Conservation (phyloP, 2,888 invertebrate species). For the Sinotaia quadrata region DNA sequence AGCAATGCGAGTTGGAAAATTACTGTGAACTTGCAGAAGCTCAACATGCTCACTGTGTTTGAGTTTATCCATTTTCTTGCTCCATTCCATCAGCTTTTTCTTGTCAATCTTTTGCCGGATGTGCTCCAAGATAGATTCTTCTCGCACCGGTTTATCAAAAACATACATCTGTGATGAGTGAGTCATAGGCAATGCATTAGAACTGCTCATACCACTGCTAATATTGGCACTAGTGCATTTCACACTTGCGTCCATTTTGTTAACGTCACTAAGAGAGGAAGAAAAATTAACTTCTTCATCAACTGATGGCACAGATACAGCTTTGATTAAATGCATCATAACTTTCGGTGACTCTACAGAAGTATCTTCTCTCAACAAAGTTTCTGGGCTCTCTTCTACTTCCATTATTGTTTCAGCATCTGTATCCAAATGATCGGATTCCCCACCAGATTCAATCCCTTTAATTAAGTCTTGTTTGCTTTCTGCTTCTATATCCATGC, state of each 20-base stretch:
- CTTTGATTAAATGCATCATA: no score
- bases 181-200: not conserved
- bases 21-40: constrained; percentile 38
- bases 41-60: constrained; percentile 34
- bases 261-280: not conserved
- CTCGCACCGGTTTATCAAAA: constrained; percentile 21
- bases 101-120: constrained; percentile 42
- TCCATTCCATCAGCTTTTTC: constrained; percentile 40
- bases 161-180: not conserved
- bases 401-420: constrained; percentile 32
- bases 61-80: constrained; percentile 34
- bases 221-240: not conserved
- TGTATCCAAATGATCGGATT: constrained; percentile 70
- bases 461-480: constrained; percentile 37
- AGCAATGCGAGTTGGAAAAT: constrained; percentile 49
- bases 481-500: constrained; percentile 11
- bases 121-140: constrained; percentile 36
- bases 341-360: not conserved
- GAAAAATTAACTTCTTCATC: no score
- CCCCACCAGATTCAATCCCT: constrained; percentile 47
- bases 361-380: constrained; percentile 18
- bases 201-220: constrained; percentile 10
- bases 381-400: constrained; percentile 22
- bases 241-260: not conserved
- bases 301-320: not conserved